Conservation (phyloP, 2,113 vertebrate genomes). For the Pterocles orientalis region DNA sequence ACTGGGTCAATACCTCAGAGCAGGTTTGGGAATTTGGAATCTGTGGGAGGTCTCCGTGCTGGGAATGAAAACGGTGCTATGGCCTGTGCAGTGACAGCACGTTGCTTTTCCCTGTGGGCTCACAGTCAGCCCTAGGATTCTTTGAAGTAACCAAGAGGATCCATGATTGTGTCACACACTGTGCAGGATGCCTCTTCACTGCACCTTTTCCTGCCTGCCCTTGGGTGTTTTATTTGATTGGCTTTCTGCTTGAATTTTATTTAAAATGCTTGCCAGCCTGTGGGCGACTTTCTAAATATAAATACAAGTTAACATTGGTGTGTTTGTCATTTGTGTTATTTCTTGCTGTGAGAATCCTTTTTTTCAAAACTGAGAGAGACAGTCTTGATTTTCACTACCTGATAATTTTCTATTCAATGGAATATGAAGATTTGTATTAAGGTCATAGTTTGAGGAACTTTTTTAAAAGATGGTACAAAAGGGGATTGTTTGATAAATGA, state of each 20-base stretch:
- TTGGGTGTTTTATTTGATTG: background rate
- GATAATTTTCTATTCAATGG: background rate
- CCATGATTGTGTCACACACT: accelerated
- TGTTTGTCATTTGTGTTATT: background rate
- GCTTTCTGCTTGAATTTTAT: background rate
- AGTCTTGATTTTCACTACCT: background rate
- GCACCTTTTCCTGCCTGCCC: background rate
- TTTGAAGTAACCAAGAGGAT: background rate
- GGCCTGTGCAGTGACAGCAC: background rate
- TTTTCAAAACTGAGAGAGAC: background rate
- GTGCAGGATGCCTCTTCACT: background rate
- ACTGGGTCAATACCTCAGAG: background rate
- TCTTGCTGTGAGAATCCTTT: background rate
- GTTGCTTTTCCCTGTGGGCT: background rate
- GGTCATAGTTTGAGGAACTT: background rate
- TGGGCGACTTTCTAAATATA: background rate
- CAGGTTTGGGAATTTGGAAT: background rate
- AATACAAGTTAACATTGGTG: background rate
- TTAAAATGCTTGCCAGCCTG: background rate
- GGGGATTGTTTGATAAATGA: background rate
- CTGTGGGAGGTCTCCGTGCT: background rate
- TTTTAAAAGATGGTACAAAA: background rate
- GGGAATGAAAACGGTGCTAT: background rate
- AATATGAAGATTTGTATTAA: background rate
- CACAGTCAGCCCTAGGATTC: background rate